phyloP scores from a whole-genome alignment of 1,140 invertebrate genomes.

The Drosophila navojoa region DNA sequence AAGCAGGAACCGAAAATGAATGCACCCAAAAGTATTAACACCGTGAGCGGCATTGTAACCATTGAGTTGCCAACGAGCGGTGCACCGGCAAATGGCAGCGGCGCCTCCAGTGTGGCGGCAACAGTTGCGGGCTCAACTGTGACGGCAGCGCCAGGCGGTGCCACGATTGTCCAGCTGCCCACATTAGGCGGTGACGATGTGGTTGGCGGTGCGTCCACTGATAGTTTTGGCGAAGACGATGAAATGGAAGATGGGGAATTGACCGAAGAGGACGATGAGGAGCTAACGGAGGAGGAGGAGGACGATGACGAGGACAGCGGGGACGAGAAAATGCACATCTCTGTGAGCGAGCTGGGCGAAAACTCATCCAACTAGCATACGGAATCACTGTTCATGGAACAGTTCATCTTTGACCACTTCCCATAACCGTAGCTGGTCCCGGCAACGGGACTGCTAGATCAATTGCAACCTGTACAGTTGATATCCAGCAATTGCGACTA shows the following conservation, averaged over 20 bases:
- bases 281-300: conserved; percentile 76
- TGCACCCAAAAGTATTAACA: conserved; percentile 69
- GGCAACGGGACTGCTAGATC: conserved; percentile 7
- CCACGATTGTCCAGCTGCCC: conserved; percentile 65
- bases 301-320: conserved; percentile 85
- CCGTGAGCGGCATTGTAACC: conserved; percentile 70
- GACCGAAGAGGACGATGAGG: conserved; percentile 85
- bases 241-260: conserved; percentile 76
- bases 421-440: conserved; percentile 57
- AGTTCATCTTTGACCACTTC: conserved; percentile 80
- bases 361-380: conserved; percentile 83
- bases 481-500: conserved; percentile 6
- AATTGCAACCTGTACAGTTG: conserved; percentile 18
- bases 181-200: conserved; percentile 11
- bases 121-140: conserved; percentile 81
- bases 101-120: conserved; percentile 69
- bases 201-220: conserved; percentile 83
- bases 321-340: conserved; percentile 89
- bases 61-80: conserved; percentile 62
- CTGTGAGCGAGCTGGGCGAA: conserved; percentile 84
- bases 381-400: conserved; percentile 83
- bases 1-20: conserved; percentile 66
- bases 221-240: conserved; percentile 86
- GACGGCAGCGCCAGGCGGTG: conserved; percentile 61
- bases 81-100: conserved; percentile 37